These are phyloP conservation scores for Linyphia triangularis DNA, from an alignment of 2,888 invertebrate genomes.

Conservation along the genomic window DNA sequence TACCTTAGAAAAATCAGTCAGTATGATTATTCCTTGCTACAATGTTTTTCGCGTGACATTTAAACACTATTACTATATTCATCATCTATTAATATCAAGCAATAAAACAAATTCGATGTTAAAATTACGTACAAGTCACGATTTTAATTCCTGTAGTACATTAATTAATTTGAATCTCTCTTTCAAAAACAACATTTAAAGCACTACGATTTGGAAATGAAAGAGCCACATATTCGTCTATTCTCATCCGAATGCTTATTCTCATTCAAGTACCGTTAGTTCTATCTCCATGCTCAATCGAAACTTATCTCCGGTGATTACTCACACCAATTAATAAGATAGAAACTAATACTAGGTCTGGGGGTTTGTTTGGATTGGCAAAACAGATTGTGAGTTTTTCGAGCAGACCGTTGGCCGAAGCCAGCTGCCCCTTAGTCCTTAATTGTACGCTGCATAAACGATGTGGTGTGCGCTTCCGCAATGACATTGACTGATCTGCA, in stretches of 20 bases:
- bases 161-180: too few relatives aligned
- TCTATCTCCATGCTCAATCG: not conserved
- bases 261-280: not conserved
- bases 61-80: too few relatives aligned
- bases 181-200: too few relatives aligned
- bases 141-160: too few relatives aligned
- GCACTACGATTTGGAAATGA: too few relatives aligned
- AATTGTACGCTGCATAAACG: conserved; percentile 6
- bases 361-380: conserved; percentile 19
- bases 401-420: conserved; percentile 37
- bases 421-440: conserved; percentile 33
- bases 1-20: too few relatives aligned
- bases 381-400: conserved; percentile 25
- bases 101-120: too few relatives aligned
- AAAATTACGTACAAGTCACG: too few relatives aligned
- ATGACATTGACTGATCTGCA: conserved; percentile 49
- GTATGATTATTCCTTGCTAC: too few relatives aligned
- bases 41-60: too few relatives aligned
- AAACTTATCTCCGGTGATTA: conserved; percentile 9
- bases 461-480: not conserved
- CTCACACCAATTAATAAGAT: conserved; percentile 23
- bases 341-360: conserved; percentile 22
- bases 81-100: too few relatives aligned
- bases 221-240: not conserved
- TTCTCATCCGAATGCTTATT: not conserved